Evolutionary conservation across 2,888 invertebrate species (phyloP), one percentile per base, ranked within the genome.

Genomic region (Sthenelais limicola): DNA sequence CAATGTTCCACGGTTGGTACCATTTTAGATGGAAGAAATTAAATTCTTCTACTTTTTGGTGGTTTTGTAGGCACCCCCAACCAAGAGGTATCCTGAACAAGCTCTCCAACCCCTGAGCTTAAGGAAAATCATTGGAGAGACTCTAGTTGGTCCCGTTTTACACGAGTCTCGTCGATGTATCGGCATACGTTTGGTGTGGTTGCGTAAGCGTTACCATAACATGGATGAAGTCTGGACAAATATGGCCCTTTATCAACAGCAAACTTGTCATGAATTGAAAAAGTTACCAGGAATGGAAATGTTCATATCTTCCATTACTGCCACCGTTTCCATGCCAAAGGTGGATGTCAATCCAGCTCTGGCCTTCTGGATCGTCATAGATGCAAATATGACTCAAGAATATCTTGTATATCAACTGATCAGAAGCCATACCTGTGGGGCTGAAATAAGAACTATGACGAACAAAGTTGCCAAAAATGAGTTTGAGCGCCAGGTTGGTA

Each of bases 281-380:
- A 3, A 38, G 21, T 3, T 35, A 21, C 38, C 33, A 1, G 62
- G 62, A 21, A 24, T 62, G 7, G 62, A 62, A 43, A 38, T 38
- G 24, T 62, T 62, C 38, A 21, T 62, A 26, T 62, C 62, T 12
- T 38, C 62, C 1, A 62, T 62, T 24, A 62, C 62, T 3, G 62
- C 62, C 35, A 62, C 62, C 7, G 18, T 35, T 35, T 38, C 62
- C 12, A 56, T 32, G 30, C 32, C 35, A 35, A 62, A 38, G 5
- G 12, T 43, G 2, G 26, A 7, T 24, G 43, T 62, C 18, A 35
- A 62, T 26, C 62, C 62, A 33, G 62, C 38, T 1, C 38, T 62
- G 15, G 62, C 62, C 21, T 62, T 62, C 62, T 62, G 62, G 62
- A 43, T 62, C 38, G 62, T 12, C 9, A 24, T 21, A 3, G 62